Base-by-base conservation (phyloP, 2,888 invertebrate genomes). In the Stenotaenia linearis region DNA sequence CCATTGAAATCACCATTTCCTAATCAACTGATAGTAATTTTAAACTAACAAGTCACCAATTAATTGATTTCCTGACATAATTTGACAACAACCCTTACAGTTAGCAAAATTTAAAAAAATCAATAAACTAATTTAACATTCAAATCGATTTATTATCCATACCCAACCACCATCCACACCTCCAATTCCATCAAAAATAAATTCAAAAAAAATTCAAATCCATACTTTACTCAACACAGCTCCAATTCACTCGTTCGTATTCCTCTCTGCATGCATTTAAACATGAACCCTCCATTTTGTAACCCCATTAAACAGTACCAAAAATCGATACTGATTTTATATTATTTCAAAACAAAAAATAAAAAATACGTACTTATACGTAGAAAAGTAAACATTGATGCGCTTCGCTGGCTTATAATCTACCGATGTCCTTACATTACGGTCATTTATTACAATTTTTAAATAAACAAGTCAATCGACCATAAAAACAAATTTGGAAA, bases 401-500 rank as follows among this genome's bases (percentile, higher is more conserved):
- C 56, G 56, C 69, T 69, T 69, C 69, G 69, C 69, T 69, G 69
- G 69, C 25, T n/a, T 69, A 25, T 25, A 69, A 28, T 25, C 69
- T 69, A 69, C 15, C 69, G 69, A 69, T 15, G 69, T 69, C 69
- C 69, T 28, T 69, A 25, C 25, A 15, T 69, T 69, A 15, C 25
- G 69, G 25, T 69, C 69, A 25, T 69, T 69, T 69, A 15, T 25
- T 28, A 28, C 12, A 5, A 45, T n/a, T 69, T 69, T 28, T 69
- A 10, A 28, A 69, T 25, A 56, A 69, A 28, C 15, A 28, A 28
- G 28, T 69, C n/a, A 69, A 69, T 69, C 69, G 69, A 75, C 32
- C 75, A 75, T 21, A 75, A 75, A n/a, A 75, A 75, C 15, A 75
- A 75, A 35, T 35, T 35, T 35, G 37, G 75, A 75, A 75, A 75